Evolutionary conservation across 2,888 invertebrate species (phyloP).

Genomic region (Syritta pipiens): DNA sequence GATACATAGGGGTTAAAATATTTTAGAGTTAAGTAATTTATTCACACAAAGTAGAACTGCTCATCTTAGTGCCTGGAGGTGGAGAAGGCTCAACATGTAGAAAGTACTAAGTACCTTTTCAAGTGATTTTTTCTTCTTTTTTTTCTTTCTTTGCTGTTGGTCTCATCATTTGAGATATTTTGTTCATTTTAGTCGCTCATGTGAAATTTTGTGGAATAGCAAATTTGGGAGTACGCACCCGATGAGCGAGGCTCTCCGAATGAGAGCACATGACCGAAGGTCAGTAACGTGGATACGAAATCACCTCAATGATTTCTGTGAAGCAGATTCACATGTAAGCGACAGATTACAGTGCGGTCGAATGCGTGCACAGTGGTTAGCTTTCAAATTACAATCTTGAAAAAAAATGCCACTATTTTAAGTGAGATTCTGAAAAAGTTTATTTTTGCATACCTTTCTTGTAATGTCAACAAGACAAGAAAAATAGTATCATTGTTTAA

Average conservation of each 20-base stretch:
- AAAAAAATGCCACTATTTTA: too few species aligned
- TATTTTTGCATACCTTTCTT: too few species aligned
- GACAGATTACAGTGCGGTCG: constrained; percentile 16
- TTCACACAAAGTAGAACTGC: constrained; percentile 24
- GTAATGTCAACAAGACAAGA: too few species aligned
- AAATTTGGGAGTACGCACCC: constrained; percentile 8
- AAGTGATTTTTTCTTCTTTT: not conserved
- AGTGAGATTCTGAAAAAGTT: too few species aligned
- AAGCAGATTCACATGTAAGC: not conserved
- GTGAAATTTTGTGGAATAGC: constrained; percentile 20
- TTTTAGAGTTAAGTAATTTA: constrained; percentile 54
- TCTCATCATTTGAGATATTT: too few species aligned
- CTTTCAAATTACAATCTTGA: not conserved
- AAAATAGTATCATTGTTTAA: too few species aligned
- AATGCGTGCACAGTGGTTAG: too few species aligned
- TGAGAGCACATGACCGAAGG: constrained; percentile 53
- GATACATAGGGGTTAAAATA: constrained; percentile 40
- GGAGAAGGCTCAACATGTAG: not conserved
- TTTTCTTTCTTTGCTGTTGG: not conserved
- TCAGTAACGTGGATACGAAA: constrained; percentile 34
- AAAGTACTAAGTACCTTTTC: too few species aligned
- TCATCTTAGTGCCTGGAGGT: not conserved
- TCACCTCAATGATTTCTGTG: constrained; percentile 22
- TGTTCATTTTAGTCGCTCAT: constrained; percentile 3
- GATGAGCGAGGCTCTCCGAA: not conserved